Percentiles rank a stretch among this genome's conserved stretches.
phyloP scores from a whole-genome alignment of 1,140 invertebrate genomes.

The Acromyrmex echinatior region DNA sequence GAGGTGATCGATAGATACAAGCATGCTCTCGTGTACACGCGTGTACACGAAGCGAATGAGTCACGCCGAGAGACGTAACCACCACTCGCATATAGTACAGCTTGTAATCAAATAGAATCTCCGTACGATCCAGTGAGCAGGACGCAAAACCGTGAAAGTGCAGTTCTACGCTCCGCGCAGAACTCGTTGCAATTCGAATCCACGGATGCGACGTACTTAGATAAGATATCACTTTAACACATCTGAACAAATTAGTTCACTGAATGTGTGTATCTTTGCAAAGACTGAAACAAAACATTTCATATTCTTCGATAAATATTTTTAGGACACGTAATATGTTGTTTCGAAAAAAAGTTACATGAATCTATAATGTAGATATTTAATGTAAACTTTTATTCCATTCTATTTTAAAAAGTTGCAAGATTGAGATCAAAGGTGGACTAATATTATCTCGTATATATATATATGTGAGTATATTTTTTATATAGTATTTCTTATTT shows the following conservation, averaged over 20 bases:
- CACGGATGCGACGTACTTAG: not conserved
- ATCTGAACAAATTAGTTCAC: not conserved
- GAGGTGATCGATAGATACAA: constrained; percentile 71
- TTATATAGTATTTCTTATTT: not conserved
- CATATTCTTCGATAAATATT: not conserved
- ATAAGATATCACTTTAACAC: not conserved
- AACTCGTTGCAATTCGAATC: constrained; percentile 57
- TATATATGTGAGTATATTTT: not conserved
- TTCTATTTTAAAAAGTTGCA: not conserved
- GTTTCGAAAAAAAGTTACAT: not conserved
- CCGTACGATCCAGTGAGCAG: constrained; percentile 71
- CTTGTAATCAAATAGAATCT: constrained; percentile 77
- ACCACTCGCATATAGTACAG: constrained; percentile 63
- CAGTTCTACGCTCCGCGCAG: constrained; percentile 57
- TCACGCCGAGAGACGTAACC: constrained; percentile 76
- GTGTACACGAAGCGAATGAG: constrained; percentile 69
- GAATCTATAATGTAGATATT: not conserved
- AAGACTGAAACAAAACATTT: not conserved
- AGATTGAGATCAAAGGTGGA: not conserved
- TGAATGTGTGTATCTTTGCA: not conserved
- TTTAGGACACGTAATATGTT: not conserved
- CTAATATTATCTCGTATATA: not conserved
- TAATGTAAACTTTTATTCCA: not conserved
- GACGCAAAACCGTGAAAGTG: constrained; percentile 71
- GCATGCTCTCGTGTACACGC: constrained; percentile 21